Base-by-base conservation (phyloP, 2,113 vertebrate genomes). In the Macquaria ambigua region DNA sequence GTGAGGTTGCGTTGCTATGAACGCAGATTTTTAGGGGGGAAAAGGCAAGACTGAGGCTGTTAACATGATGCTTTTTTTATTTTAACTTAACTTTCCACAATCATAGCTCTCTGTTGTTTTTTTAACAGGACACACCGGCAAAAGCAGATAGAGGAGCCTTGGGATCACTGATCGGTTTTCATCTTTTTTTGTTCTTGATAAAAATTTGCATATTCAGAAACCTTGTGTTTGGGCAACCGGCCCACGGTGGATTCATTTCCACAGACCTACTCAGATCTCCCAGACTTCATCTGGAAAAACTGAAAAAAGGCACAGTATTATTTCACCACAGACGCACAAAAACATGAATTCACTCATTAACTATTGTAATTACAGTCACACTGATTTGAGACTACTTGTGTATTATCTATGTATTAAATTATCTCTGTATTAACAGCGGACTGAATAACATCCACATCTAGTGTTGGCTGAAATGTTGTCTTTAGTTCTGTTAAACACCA, bases 231-330 rank as follows among this genome's bases (percentile, higher is more conserved):
- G 37, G 59, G 69, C 37, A 63, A 63, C 37, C 14, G 2, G 55
- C 15, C 31, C 0, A 6, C 6, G 3, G 67, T 14, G 15, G 15
- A 0, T 72, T 25, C 39, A 64, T 31, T 41, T 59, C 67, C 34
- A 58, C 52, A 66, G 64, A 20, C n/a, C 5, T 21, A 21, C 37
- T 41, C 28, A 21, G 53, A 63, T 20, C 28, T 76, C 15, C 2
- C 12, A 46, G 53, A 11, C 8, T 84, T 62, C 16, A 70, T 50
- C 74, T 64, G 39, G 39, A 39, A 39, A 7, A 59, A 69, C 28
- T 52, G 11, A 68, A 14, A 90, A 73, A 84, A 79, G 82, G 84
- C 82, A 85, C 69, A 48, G 39, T 4, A 7, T 46, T 53, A 31
- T 53, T 77, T 63, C 3, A 56, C 53, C 39, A 41, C 34, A 55